A percentile compares a stretch with the other conserved stretches of the same genome.
These are phyloP conservation scores for Hydrocynus forskahlii DNA, from an alignment of 2,797 vertebrate genomes.

Conservation along the genomic window DNA sequence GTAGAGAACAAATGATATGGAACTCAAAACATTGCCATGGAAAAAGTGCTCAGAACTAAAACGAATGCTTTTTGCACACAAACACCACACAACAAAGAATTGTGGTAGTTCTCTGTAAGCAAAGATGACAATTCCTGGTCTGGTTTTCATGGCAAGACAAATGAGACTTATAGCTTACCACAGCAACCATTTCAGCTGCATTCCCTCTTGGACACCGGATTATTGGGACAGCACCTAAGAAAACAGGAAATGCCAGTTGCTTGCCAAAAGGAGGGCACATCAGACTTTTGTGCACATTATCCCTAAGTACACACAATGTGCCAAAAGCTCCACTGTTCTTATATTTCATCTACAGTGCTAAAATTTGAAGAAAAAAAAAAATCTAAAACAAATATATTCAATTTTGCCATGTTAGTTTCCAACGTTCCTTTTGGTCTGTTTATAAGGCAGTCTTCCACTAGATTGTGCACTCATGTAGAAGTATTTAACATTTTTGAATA, in stretches of 20 bases:
- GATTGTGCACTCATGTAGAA: too few species aligned
- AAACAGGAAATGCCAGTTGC: slow-evolving; percentile 53
- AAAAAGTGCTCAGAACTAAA: background rate
- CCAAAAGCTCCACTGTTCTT: slow-evolving; percentile 18
- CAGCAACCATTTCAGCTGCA: slow-evolving; percentile 97
- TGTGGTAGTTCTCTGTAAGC: background rate
- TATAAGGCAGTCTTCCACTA: background rate
- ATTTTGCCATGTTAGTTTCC: background rate
- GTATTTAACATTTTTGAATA: background rate
- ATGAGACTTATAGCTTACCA: slow-evolving; percentile 80
- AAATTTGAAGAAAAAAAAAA: background rate
- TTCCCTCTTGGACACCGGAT: slow-evolving; percentile 96
- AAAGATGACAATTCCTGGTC: slow-evolving; percentile 26
- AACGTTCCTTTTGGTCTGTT: background rate
- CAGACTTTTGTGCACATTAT: slow-evolving; percentile 44
- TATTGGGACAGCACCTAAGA: slow-evolving; percentile 92
- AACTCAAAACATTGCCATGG: slow-evolving; percentile 4
- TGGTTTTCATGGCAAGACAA: slow-evolving; percentile 28
- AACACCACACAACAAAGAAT: background rate
- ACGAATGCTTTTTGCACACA: background rate
- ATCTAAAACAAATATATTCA: background rate
- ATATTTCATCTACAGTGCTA: slow-evolving; percentile 30
- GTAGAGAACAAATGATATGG: slow-evolving; percentile 44
- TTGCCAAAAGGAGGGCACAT: slow-evolving; percentile 52
- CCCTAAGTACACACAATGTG: slow-evolving; percentile 47